These are phyloP conservation scores for Nymphalis polychloros DNA, from an alignment of 2,888 invertebrate genomes.

Conservation along the genomic window DNA sequence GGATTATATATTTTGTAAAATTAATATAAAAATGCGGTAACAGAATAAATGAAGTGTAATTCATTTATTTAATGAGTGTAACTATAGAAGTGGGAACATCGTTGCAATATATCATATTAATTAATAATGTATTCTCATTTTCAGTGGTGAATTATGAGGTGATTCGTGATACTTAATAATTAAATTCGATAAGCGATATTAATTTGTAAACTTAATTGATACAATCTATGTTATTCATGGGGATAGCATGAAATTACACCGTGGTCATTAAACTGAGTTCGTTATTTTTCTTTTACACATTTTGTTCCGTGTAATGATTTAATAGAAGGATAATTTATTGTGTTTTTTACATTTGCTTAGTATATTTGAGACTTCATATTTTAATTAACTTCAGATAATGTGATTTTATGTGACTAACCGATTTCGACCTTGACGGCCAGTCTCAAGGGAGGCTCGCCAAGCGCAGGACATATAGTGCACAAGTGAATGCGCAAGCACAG, in stretches of 20 bases:
- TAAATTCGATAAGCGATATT: constrained; percentile 39
- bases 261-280: constrained; percentile 15
- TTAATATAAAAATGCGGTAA: background rate
- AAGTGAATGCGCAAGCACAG: too few species aligned
- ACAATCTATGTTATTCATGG: constrained; percentile 28
- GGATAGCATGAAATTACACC: constrained; percentile 20
- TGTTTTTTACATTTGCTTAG: too few species aligned
- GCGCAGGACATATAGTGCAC: too few species aligned
- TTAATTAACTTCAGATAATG: too few species aligned
- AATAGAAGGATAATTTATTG: background rate
- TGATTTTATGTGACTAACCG: too few species aligned
- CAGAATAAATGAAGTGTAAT: too few species aligned
- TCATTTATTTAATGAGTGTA: constrained; percentile 3
- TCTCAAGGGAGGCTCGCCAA: too few species aligned
- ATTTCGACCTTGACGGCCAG: too few species aligned
- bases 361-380: too few species aligned
- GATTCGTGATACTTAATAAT: constrained; percentile 38
- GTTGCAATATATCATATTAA: constrained; percentile 27
- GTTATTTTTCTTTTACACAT: constrained; percentile 6
- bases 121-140: constrained; percentile 35
- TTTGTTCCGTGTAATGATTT: background rate
- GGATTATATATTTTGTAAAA: background rate
- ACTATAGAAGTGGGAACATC: constrained; percentile 11
- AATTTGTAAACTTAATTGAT: constrained; percentile 40
- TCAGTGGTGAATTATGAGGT: constrained; percentile 35